phyloP scores from a whole-genome alignment of 2,113 vertebrate genomes.

The Dermatemys mawii region DNA sequence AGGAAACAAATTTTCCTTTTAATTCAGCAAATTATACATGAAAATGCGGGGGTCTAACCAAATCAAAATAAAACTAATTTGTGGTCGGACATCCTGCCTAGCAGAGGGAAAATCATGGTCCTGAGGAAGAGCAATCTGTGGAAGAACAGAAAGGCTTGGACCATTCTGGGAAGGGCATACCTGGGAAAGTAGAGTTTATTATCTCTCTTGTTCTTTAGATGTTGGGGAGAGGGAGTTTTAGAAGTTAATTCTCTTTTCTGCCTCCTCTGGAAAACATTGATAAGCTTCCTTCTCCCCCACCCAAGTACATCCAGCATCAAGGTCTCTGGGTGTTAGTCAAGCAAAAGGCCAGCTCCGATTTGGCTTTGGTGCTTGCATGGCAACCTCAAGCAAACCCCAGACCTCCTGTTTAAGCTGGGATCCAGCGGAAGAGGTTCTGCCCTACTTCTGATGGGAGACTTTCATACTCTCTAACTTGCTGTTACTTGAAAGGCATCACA shows the following conservation, averaged over 20 bases:
- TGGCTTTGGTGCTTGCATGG: neutral
- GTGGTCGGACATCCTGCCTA: neutral
- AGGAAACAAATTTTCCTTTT: neutral
- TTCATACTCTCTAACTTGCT: constrained; percentile 54
- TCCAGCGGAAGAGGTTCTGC: constrained; percentile 40
- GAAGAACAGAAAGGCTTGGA: neutral
- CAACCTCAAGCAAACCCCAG: constrained; percentile 31
- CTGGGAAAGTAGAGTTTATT: neutral
- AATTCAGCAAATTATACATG: neutral
- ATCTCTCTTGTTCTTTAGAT: neutral
- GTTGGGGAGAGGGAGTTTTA: neutral
- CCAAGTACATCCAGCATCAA: neutral
- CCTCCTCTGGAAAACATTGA: neutral
- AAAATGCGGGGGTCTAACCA: neutral
- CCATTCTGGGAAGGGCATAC: neutral
- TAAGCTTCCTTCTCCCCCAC: neutral
- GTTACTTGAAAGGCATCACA: constrained; percentile 76
- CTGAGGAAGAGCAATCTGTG: neutral
- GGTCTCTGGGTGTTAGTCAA: neutral
- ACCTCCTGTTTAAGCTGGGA: constrained; percentile 53
- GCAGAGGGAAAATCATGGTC: neutral
- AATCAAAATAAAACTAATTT: neutral
- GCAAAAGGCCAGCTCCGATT: neutral
- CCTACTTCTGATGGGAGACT: neutral
- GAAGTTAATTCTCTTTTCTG: rapidly evolving